These are phyloP conservation scores for Oligia strigilis DNA, from an alignment of 2,888 invertebrate genomes.

Conservation along the genomic window DNA sequence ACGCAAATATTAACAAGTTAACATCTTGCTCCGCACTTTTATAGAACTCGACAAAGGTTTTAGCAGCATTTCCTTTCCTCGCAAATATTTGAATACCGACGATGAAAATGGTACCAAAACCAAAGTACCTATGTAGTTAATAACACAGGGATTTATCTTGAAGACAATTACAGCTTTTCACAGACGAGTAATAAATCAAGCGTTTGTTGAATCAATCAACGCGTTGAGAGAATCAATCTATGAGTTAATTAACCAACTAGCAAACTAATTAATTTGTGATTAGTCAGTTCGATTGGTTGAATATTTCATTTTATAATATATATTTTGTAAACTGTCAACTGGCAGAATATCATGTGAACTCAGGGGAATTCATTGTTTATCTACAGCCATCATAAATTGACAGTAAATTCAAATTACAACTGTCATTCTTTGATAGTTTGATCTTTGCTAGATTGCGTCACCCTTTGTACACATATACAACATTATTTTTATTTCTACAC, in stretches of 20 bases:
- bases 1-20: conserved; percentile 31
- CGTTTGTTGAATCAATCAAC: conserved; percentile 38
- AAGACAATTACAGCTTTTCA: background rate
- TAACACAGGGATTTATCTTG: background rate
- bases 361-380: no score
- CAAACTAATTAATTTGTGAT: conserved; percentile 41
- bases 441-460: no score
- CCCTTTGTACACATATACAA: no score
- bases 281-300: background rate
- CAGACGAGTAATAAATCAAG: conserved; percentile 24
- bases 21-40: background rate
- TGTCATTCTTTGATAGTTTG: background rate
- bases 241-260: conserved; percentile 41
- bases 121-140: background rate
- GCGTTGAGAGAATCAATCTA: conserved; percentile 32
- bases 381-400: background rate
- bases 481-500: no score
- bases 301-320: background rate
- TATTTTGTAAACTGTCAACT: background rate
- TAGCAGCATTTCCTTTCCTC: background rate
- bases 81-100: conserved; percentile 15
- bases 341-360: background rate
- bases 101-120: background rate
- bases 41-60: conserved; percentile 4
- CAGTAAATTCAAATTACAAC: background rate